Base-by-base conservation (phyloP, 2,113 vertebrate species). In the Serilophus lunatus region DNA sequence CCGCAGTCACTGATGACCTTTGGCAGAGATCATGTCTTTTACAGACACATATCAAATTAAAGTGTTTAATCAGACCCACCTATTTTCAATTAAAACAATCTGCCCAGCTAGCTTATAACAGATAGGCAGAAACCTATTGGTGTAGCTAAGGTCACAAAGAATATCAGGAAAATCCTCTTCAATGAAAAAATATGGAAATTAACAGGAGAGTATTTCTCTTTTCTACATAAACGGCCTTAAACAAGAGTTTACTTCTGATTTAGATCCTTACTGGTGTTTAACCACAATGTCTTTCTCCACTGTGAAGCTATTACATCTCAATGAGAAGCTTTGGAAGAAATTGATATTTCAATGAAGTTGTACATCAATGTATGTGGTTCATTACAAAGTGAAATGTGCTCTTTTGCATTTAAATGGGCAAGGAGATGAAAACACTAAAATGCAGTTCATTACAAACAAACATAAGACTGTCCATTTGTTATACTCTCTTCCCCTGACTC, bases 381-480 rank as follows among this genome's bases (percentile, higher is more conserved):
- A 88, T 80, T 91, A 96, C 61, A 59, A 96, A 96, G 88, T 92
- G 82, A 96, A 97, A 94, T 97, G 94, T 70, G 33, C 86, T 96
- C 82, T 95, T 98, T 92, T 98, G 96, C 96, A 97, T 98, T 97
- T 97, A 98, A 97, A 97, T 95, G 69, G 92, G 69, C 70, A 97
- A 82, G 90, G 84, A 94, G 82, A 96, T 85, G 44, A 63, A 97
- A 96, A 88, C 88, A 93, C 97, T 97, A 97, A 96, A 98, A 90
- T 93, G 94, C 71, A 44, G 79, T 96, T 97, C 96, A 97, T 97
- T 97, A 95, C 92, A 96, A 96, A 94, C 81, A 96, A 94, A 69
- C 80, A 75, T 60, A 95, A 88, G 86, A 78, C 50, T 95, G 82
- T 47, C 96, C 95, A 90, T 97, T 97, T 86, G 88, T 95, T 96